These are phyloP conservation scores for Esox niger DNA, from an alignment of 2,113 vertebrate genomes.

Conservation along the genomic window DNA sequence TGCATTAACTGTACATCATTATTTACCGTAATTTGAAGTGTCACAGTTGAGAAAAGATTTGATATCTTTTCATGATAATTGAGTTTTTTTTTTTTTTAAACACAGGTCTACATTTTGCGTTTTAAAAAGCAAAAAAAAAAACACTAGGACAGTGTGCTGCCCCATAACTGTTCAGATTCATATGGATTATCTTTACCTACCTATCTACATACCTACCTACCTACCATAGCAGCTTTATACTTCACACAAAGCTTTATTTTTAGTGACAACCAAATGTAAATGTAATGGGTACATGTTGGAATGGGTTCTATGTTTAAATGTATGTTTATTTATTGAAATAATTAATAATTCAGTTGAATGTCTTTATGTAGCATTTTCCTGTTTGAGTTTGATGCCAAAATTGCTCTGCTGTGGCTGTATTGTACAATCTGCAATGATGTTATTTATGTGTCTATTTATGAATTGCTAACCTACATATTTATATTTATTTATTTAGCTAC, in stretches of 20 bases:
- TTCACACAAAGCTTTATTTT: constrained; percentile 70
- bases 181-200: constrained; percentile 28
- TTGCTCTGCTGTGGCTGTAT: constrained; percentile 53
- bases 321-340: constrained; percentile 36
- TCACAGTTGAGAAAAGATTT: constrained; percentile 51
- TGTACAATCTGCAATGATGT: constrained; percentile 66
- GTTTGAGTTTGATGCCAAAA: constrained; percentile 68
- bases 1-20: constrained; percentile 66
- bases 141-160: constrained; percentile 50
- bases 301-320: constrained; percentile 61
- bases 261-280: constrained; percentile 59
- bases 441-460: constrained; percentile 69
- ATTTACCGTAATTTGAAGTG: constrained; percentile 68
- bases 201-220: constrained; percentile 49
- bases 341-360: constrained; percentile 53
- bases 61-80: constrained; percentile 61
- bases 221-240: constrained; percentile 49
- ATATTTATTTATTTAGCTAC: constrained; percentile 58
- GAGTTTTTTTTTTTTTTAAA: constrained; percentile 30
- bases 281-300: constrained; percentile 64
- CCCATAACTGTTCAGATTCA: constrained; percentile 23
- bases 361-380: constrained; percentile 61
- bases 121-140: constrained; percentile 56
- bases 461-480: constrained; percentile 61
- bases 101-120: constrained; percentile 22